A percentile compares a stretch with the other conserved stretches of the same genome.
Conservation (phyloP, 2,113 vertebrate species). For the Alces alces region DNA sequence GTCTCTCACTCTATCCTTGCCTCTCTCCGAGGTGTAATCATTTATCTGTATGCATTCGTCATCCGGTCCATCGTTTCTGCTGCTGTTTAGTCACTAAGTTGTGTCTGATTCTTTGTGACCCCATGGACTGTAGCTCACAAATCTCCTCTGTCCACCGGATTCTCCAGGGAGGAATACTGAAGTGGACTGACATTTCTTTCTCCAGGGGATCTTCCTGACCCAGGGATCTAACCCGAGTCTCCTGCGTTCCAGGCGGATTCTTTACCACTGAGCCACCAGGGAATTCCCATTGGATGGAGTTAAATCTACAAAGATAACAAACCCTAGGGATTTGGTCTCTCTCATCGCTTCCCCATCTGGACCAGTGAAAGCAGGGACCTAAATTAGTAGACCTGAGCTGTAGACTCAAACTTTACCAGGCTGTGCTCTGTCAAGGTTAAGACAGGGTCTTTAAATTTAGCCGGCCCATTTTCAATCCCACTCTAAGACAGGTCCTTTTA, state of each 20-base stretch:
- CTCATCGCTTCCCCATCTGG: not conserved
- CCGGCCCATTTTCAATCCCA: not conserved
- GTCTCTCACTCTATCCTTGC: not conserved
- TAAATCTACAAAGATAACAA: not conserved
- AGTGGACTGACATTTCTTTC: not conserved
- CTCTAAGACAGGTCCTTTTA: not conserved
- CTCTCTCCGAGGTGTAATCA: not conserved
- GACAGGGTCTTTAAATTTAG: not conserved
- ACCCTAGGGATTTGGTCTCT: not conserved
- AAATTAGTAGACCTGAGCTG: not conserved
- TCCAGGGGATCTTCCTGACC: not conserved
- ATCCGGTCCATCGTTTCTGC: accelerated
- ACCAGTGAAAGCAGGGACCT: not conserved
- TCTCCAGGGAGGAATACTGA: not conserved
- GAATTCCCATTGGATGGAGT: not conserved
- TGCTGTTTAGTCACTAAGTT: not conserved
- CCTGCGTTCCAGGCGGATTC: not conserved
- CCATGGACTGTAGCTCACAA: not conserved
- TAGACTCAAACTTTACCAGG: not conserved
- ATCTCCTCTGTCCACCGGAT: not conserved
- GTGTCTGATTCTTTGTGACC: not conserved
- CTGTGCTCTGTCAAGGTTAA: not conserved
- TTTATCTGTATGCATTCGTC: not conserved
- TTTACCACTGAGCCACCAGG: not conserved
- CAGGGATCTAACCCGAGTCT: not conserved